A percentile compares a stretch with the other conserved stretches of the same genome.
These are phyloP conservation scores for Zaprionus tsacasi DNA, from an alignment of 1,140 invertebrate genomes.

Conservation along the genomic window DNA sequence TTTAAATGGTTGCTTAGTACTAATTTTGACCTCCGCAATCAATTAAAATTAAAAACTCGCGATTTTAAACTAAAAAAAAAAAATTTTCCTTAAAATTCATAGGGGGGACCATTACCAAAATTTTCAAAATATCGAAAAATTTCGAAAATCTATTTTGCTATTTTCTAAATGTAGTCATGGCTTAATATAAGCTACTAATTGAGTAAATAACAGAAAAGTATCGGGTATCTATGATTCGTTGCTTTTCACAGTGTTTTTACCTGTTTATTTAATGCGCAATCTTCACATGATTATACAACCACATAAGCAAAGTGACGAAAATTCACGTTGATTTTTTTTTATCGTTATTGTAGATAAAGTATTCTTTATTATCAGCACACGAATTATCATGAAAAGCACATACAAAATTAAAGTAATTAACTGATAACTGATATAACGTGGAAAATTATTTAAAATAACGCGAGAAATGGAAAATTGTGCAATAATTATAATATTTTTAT, in stretches of 20 bases:
- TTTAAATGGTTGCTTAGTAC: too few species aligned
- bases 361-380: slow-evolving; percentile 42
- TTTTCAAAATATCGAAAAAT: too few species aligned
- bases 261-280: slow-evolving; percentile 9
- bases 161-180: too few species aligned
- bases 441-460: slow-evolving; percentile 2
- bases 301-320: not conserved
- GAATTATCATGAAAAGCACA: slow-evolving; percentile 33
- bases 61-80: too few species aligned
- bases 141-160: too few species aligned
- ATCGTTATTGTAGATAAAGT: slow-evolving; percentile 43
- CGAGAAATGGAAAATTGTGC: not conserved
- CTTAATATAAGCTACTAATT: too few species aligned
- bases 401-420: slow-evolving; percentile 56
- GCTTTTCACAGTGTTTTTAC: not conserved
- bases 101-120: too few species aligned
- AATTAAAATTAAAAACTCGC: too few species aligned
- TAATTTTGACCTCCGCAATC: too few species aligned
- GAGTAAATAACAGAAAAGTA: not conserved
- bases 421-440: slow-evolving; percentile 45
- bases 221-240: not conserved
- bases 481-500: not conserved
- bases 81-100: too few species aligned
- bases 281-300: slow-evolving; percentile 55
- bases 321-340: slow-evolving; percentile 40